Base-by-base conservation (phyloP, 1,140 invertebrate genomes). In the Zaprionus ghesquierei region DNA sequence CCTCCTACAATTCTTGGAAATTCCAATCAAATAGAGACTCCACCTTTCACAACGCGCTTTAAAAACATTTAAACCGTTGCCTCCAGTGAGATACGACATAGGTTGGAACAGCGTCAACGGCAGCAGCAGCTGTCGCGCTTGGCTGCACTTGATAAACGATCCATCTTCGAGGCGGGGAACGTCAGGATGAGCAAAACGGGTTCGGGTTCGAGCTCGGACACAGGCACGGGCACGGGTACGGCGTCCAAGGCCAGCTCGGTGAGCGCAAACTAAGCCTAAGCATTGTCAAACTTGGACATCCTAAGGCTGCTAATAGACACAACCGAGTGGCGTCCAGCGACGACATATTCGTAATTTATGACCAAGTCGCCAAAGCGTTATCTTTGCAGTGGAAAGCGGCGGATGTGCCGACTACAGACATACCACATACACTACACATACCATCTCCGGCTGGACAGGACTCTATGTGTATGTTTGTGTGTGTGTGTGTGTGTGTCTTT, bases 331-430 rank as follows among this genome's bases (percentile, higher is more conserved):
- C 54, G 61, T 71, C 66, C 80, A 76, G 80, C 80, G 80, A 82
- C 81, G 80, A 82, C 80, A 84, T 84, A 84, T 77, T 84, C 62
- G 81, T 82, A 79, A 82, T 82, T 82, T 82, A 82, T 82, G 80
- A 53, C 80, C 80, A 76, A 41, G 53, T 65, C 79, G 79, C 70
- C 60, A 64, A 82, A 66, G 18, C 78, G 79, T 60, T 81, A 81
- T 81, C 79, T 81, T 81, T 56, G 55, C 64, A 29, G 25, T 61
- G 49, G 20, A 56, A n/a, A 72, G 33, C 50, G 60, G 59, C 38
- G 66, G 35, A 63, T 53, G 35, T 41, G 54, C 18, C 53, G 53
- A 53, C 63, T 59, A 63, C 23, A 46, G 20, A 60, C 46, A 46
- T 25, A 55, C 46, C 51, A 77, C 61, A 46, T 18, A 44, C 18